Evolutionary conservation across 2,888 invertebrate genomes (phyloP).

Genomic region (Erebia ligea): DNA sequence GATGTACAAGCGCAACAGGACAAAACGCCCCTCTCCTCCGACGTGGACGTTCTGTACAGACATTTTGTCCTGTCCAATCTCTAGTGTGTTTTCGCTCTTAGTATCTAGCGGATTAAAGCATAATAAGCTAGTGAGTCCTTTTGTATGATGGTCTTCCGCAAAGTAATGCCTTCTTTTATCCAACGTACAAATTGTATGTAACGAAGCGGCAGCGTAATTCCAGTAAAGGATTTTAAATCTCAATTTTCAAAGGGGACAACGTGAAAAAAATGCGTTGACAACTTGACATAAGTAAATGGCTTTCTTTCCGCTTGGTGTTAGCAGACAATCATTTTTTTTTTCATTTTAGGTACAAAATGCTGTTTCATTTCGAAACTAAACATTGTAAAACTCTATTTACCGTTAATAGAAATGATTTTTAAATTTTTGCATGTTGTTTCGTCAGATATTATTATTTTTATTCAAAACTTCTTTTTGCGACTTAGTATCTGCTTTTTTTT

Average conservation of each 20-base stretch:
- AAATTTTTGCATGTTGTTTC: background rate
- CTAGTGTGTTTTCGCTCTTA: too few relatives aligned
- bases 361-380: slow-evolving; percentile 12
- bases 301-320: slow-evolving; percentile 23
- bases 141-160: background rate
- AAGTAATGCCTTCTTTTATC: background rate
- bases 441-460: background rate
- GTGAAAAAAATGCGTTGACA: slow-evolving; percentile 29
- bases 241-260: slow-evolving; percentile 22
- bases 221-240: slow-evolving; percentile 11
- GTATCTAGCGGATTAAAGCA: background rate
- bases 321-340: slow-evolving; percentile 29
- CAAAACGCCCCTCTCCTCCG: too few relatives aligned
- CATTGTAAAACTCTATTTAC: background rate
- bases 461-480: background rate
- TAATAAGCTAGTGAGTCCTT: background rate
- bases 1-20: too few relatives aligned
- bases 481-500: background rate
- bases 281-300: slow-evolving; percentile 33
- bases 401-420: background rate
- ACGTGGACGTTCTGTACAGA: too few relatives aligned
- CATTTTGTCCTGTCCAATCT: too few relatives aligned
- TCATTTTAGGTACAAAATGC: slow-evolving; percentile 22
- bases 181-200: background rate
- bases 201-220: slow-evolving; percentile 2